Evolutionary conservation across 2,888 invertebrate species (phyloP).

Genomic region (Meghimatium bilineatum): DNA sequence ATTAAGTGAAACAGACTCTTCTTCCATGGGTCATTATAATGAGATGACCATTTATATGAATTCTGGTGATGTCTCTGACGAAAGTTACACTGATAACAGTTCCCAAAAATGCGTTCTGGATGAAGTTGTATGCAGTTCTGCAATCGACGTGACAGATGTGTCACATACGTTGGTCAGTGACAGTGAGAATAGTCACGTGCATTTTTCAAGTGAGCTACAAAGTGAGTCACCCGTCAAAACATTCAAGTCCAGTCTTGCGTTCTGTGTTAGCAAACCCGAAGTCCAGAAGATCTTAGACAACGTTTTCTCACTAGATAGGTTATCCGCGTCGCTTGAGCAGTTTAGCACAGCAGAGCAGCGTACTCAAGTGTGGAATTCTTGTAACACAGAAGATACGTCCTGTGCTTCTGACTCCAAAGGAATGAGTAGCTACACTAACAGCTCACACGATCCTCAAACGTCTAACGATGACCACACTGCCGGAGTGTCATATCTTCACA

Average conservation of each 20-base stretch:
- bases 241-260: neutral
- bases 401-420: neutral
- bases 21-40: neutral
- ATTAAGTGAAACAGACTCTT: conserved; percentile 31
- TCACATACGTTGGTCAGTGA: neutral
- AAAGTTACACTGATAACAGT: neutral
- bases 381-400: neutral
- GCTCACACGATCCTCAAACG: neutral
- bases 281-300: neutral
- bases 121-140: neutral
- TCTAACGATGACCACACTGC: neutral
- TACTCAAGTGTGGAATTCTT: neutral
- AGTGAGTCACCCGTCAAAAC: neutral
- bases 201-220: neutral
- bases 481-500: conserved; percentile 17
- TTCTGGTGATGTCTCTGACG: neutral
- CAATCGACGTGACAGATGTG: neutral
- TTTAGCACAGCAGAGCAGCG: neutral
- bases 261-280: neutral
- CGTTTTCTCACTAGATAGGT: neutral
- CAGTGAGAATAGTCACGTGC: neutral
- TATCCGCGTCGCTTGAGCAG: conserved; percentile 38
- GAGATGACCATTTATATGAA: neutral
- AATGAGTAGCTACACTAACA: neutral
- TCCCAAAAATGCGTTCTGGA: conserved; percentile 20